Base-by-base conservation (phyloP, 2,888 invertebrate genomes). In the Trilocha varians region DNA sequence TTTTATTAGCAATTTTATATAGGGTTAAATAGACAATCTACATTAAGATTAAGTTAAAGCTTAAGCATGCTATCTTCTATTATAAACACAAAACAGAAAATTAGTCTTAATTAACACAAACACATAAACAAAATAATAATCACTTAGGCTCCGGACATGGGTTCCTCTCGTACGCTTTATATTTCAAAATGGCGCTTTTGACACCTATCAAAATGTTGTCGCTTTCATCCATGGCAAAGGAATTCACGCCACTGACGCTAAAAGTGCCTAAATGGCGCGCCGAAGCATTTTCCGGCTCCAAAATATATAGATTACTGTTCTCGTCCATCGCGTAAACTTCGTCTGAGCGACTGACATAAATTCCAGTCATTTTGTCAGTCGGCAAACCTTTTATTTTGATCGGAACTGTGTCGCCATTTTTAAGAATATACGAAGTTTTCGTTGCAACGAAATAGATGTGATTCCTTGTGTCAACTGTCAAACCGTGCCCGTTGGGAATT, bases 281-380 rank as follows among this genome's bases (percentile, higher is more conserved):
- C 45, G 53, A 70, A 0, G 70, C 70, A 13, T 65, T 75, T 2
- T 75, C 76, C 1, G 71, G 49, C 40, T 83, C 75, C 13, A 85
- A 52, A 3, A 59, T 18, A 34, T 72, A 85, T 11, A 83, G 41
- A 48, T 78, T 77, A 45, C 85, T 78, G 1, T 62, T 70, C 13
- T 82, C 84, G 56, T 84, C 83, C 82, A 84, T 83, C 0, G 72
- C 83, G 16, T 62, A 85, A 0, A 83, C 70, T 43, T 73, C 72
- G 48, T 79, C 78, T 0, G 79, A 74, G 35, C 75, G 62, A 36
- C 74, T 78, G 0, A 85, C 77, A 35, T 78, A 83, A 0, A 83
- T 60, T 0, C 79, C 79, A 0, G 76, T 77, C 70, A 80, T 76
- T 53, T 70, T 77, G 48, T 84, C 80, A 25, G 45, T 69, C 0